Percentiles rank a stretch among this genome's conserved stretches.
Conservation (phyloP, 2,888 invertebrate genomes). For the Congeria kusceri region DNA sequence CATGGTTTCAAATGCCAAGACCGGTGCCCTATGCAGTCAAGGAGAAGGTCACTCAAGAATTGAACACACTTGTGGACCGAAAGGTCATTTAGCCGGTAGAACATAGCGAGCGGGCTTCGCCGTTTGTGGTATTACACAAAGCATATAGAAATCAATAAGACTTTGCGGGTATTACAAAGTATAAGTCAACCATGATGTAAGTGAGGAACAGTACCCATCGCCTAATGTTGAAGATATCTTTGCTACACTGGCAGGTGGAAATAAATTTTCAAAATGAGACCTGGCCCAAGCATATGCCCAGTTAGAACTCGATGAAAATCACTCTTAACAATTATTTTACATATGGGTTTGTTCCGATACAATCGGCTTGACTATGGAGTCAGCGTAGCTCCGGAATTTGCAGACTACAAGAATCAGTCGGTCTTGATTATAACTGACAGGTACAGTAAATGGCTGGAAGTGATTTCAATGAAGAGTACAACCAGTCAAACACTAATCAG, state of each 20-base stretch:
- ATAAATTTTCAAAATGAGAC: constrained; percentile 61
- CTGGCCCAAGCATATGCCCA: too few relatives aligned
- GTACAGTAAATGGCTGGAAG: constrained; percentile 55
- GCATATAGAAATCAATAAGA: constrained; percentile 36
- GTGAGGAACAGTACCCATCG: constrained; percentile 68
- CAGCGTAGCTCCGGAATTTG: constrained; percentile 47
- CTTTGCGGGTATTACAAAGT: constrained; percentile 62
- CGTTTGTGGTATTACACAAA: constrained; percentile 61
- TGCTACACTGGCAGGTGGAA: constrained; percentile 48
- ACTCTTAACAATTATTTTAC: constrained; percentile 58
- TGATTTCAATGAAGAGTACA: constrained; percentile 42
- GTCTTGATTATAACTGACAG: constrained; percentile 43
- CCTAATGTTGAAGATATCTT: too few relatives aligned
- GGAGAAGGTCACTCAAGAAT: too few relatives aligned
- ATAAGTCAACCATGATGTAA: constrained; percentile 69
- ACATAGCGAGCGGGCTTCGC: too few relatives aligned
- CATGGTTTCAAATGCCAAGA: constrained; percentile 43
- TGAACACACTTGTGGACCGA: constrained; percentile 26
- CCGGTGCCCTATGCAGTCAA: too few relatives aligned
- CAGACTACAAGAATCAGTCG: constrained; percentile 34
- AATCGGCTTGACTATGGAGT: constrained; percentile 52
- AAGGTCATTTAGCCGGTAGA: constrained; percentile 36
- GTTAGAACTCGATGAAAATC: constrained; percentile 41
- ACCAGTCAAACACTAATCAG: constrained; percentile 33
- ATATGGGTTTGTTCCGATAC: constrained; percentile 43